Percentiles rank a stretch among this genome's conserved stretches.
Evolutionary conservation across 2,797 vertebrate genomes (phyloP).

Genomic region (Spatula versicolor): DNA sequence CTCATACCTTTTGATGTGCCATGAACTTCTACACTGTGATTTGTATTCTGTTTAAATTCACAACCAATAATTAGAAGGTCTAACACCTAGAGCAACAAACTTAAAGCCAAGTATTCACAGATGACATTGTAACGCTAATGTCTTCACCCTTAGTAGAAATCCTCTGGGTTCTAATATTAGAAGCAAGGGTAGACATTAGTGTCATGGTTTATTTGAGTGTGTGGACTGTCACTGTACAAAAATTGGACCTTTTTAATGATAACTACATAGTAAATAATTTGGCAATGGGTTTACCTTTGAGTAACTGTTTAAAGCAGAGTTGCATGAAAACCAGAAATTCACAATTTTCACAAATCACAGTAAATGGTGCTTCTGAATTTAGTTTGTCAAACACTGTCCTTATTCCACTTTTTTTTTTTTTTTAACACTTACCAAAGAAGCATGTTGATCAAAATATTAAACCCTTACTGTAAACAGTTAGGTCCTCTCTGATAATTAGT

Average conservation of each 20-base stretch:
- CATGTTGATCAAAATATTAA: neutral
- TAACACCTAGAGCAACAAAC: rapidly evolving
- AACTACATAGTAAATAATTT: neutral
- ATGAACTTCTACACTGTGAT: neutral
- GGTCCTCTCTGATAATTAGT: neutral
- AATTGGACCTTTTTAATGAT: neutral
- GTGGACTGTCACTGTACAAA: neutral
- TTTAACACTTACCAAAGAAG: neutral
- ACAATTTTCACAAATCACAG: too few relatives aligned
- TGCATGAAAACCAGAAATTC: neutral
- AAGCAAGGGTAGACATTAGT: neutral
- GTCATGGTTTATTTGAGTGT: neutral
- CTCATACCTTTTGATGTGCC: neutral
- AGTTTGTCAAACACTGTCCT: neutral
- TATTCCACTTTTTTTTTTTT: neutral
- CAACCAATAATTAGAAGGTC: neutral
- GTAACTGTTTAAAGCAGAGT: neutral
- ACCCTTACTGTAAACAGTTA: neutral
- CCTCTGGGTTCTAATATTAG: neutral
- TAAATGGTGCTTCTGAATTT: neutral
- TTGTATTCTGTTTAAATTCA: neutral
- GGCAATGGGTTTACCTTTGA: neutral
- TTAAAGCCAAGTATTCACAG: neutral
- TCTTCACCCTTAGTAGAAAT: neutral
- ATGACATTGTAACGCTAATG: neutral